Conservation (phyloP, 1,140 invertebrate species). For the Atta texana region DNA sequence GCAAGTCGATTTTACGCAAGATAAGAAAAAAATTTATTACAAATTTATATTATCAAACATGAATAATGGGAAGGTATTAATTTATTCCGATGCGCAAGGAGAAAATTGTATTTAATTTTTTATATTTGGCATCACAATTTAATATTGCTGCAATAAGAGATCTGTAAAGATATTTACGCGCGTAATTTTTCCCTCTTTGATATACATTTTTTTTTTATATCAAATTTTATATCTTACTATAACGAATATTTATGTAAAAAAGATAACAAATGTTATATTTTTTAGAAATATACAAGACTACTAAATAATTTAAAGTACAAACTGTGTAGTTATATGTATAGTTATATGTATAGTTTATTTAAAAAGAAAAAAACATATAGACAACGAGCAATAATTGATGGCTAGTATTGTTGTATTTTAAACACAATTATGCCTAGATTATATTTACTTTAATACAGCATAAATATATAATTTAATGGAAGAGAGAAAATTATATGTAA, state of each 20-base stretch:
- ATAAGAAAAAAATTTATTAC: neutral
- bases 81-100: neutral
- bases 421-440: neutral
- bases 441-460: neutral
- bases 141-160: neutral
- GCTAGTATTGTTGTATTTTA: conserved; percentile 1
- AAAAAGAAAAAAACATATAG: neutral
- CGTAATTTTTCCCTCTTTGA: neutral
- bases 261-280: neutral
- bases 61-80: neutral
- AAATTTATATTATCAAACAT: neutral
- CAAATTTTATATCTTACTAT: neutral
- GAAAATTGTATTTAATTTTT: neutral
- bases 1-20: neutral
- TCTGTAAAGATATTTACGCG: neutral
- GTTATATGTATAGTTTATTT: neutral
- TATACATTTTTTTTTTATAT: conserved; percentile 1
- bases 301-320: neutral
- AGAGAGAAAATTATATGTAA: neutral
- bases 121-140: neutral
- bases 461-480: neutral
- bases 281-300: conserved; percentile 6
- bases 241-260: neutral
- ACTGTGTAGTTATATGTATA: neutral
- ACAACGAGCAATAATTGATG: neutral